Percentiles rank a stretch among this genome's conserved stretches.
phyloP scores from a whole-genome alignment of 2,113 vertebrate species.

The Microcebus tavaratra region DNA sequence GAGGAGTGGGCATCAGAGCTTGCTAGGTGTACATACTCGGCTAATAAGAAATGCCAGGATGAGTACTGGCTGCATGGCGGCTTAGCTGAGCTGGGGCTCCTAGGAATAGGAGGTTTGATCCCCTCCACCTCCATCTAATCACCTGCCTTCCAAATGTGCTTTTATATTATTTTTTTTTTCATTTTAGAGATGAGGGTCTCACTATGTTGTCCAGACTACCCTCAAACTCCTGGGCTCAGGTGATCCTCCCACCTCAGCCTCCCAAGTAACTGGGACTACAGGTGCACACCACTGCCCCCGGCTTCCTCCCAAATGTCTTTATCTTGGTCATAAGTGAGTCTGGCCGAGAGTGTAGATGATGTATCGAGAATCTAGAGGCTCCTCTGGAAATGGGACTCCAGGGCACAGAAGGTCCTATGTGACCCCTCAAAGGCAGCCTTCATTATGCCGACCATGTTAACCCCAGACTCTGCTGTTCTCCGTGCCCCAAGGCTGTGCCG shows the following conservation, averaged over 20 bases:
- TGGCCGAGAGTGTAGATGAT: not conserved
- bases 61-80: not conserved
- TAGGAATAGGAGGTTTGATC: not conserved
- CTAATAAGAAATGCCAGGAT: fast-evolving
- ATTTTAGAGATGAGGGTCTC: no score
- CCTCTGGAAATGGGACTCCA: not conserved
- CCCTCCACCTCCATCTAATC: not conserved
- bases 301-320: not conserved
- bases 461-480: fast-evolving
- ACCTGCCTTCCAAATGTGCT: not conserved
- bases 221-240: not conserved
- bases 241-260: not conserved
- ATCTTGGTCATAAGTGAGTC: not conserved
- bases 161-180: not conserved
- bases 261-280: not conserved
- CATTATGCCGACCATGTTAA: fast-evolving
- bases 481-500: fast-evolving
- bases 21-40: fast-evolving
- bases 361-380: not conserved
- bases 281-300: not conserved
- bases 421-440: no score
- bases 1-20: not conserved
- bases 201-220: not conserved
- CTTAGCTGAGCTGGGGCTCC: not conserved
- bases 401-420: not conserved